Base-by-base conservation (phyloP, 2,113 vertebrate species). In the Petromus typicus region DNA sequence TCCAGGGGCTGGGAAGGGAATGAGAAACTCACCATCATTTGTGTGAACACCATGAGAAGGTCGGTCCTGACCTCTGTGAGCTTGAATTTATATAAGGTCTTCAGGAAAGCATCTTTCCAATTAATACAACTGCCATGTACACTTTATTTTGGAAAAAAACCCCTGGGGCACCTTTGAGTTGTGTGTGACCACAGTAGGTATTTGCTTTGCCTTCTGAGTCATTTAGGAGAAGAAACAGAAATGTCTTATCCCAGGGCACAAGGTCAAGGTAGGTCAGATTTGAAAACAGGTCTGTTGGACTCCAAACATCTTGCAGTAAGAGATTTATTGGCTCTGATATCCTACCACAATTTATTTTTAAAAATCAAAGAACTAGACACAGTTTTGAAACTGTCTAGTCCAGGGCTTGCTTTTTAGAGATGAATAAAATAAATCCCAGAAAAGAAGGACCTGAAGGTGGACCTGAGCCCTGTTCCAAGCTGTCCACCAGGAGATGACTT, bases 81-180 rank as follows among this genome's bases (percentile, higher is more conserved):
- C 34, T 94, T 18, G 40, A 13, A 30, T 75, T 59, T 89, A 61
- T 43, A 82, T 0, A 0, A 37, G 43, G 54, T 76, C 51, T 86
- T 90, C 59, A 91, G 76, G 59, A 87, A 64, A 67, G 69, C 45
- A 78, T 43, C n/a, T 90, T 20, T 90, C 23, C n/a, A 67, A 59
- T 61, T 90, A 69, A 90, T 48, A 63, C 18, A 56, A 63, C 25
- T 76, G 59, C 10, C 17, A 40, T 5, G 0, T 56, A 82, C 80
- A 80, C 75, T 61, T 86, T 75, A 69, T 57, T 75, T 89, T 89
- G 48, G 8, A 48, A 80, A 89, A 71, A 32, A 22, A 32, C 12
- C 13, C 9, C 7, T 23, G 3, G 30, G 30, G 25, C 63, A 2
- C 30, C 82, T 87, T 43, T 79, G 37, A 91, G 20, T 30, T 79